These are phyloP conservation scores for Pseudochirops cupreus DNA, from an alignment of 2,797 vertebrate species.

Conservation along the genomic window DNA sequence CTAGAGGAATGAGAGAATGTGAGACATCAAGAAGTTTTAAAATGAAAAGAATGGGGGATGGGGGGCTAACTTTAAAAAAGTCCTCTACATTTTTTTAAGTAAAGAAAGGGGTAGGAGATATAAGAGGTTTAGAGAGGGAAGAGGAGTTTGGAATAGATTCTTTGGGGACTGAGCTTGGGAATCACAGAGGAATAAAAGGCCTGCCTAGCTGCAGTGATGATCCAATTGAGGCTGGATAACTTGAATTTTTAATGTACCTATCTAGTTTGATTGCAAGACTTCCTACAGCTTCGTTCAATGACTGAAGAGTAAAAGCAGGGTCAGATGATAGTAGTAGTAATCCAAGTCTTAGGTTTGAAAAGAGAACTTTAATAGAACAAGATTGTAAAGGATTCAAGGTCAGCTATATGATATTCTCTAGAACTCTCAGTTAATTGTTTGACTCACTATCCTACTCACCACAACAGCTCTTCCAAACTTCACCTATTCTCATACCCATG, in stretches of 20 bases:
- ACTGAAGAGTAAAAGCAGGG: not conserved
- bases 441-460: not conserved
- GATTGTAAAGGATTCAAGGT: not conserved
- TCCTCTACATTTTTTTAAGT: not conserved
- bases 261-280: not conserved
- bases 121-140: not conserved
- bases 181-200: not conserved
- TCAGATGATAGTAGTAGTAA: not conserved
- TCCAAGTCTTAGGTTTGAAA: not conserved
- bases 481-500: not conserved
- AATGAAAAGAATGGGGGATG: no score
- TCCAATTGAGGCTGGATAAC: not conserved
- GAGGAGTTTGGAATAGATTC: not conserved
- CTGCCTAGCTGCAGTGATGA: not conserved
- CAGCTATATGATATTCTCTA: not conserved
- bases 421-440: not conserved
- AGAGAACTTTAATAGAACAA: not conserved
- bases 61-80: not conserved
- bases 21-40: no score
- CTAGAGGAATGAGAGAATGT: not conserved
- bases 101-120: not conserved
- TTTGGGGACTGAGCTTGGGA: not conserved
- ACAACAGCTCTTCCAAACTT: not conserved
- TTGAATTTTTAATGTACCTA: not conserved
- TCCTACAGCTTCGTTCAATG: not conserved